phyloP scores from a whole-genome alignment of 2,113 vertebrate species.

The Phyllostomus hastatus region DNA sequence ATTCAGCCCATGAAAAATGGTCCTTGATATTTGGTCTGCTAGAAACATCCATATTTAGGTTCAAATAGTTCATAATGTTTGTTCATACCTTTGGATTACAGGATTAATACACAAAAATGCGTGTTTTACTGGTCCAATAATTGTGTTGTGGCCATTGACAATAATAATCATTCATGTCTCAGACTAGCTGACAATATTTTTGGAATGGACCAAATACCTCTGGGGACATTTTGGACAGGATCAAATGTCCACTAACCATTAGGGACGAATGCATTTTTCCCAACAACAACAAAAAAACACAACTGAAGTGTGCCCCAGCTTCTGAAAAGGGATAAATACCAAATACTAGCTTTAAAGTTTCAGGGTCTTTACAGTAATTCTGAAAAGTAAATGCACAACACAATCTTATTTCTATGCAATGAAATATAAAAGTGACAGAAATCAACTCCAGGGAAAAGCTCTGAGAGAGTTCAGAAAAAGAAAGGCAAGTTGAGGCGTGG shows the following conservation, averaged over 20 bases:
- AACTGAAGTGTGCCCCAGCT: neutral
- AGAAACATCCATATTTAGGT: neutral
- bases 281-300: neutral
- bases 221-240: neutral
- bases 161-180: neutral
- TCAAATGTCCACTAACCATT: neutral
- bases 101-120: neutral
- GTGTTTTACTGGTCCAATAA: neutral
- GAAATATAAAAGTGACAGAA: neutral
- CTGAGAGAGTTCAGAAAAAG: neutral
- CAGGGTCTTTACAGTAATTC: neutral
- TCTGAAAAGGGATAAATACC: neutral
- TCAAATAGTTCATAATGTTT: neutral
- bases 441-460: neutral
- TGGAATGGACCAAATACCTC: neutral
- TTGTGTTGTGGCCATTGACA: neutral
- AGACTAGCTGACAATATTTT: neutral
- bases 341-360: neutral
- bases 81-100: neutral
- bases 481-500: neutral
- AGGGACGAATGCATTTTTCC: neutral
- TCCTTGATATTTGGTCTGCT: neutral
- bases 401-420: neutral
- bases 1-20: neutral
- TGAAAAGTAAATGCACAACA: neutral